Evolutionary conservation across 2,113 vertebrate genomes (phyloP).

Genomic region (Sorex araneus): DNA sequence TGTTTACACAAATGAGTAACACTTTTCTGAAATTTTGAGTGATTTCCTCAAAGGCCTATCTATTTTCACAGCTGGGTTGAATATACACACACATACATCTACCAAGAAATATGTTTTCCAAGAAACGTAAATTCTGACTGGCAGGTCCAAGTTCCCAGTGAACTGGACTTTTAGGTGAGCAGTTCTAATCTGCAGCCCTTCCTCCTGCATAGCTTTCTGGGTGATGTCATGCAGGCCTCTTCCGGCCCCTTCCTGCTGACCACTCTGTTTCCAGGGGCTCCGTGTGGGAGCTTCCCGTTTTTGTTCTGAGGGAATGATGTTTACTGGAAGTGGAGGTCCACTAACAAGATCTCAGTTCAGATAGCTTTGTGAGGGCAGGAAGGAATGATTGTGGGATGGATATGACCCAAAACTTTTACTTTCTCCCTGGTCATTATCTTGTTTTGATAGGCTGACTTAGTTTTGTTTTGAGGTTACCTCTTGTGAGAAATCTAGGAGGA

Average conservation of each 20-base stretch:
- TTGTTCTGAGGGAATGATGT: slow-evolving; percentile 82
- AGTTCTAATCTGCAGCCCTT: slow-evolving; percentile 25
- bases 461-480: slow-evolving; percentile 49
- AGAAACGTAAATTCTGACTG: slow-evolving; percentile 24
- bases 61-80: slow-evolving; percentile 78
- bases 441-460: slow-evolving; percentile 67
- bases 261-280: slow-evolving; percentile 73
- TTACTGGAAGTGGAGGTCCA: slow-evolving; percentile 81
- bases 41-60: neutral
- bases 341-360: slow-evolving; percentile 74
- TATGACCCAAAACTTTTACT: slow-evolving; percentile 71
- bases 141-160: neutral
- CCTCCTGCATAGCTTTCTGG: slow-evolving; percentile 60
- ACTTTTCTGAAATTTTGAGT: slow-evolving; percentile 42
- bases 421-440: slow-evolving; percentile 65
- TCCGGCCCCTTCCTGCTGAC: slow-evolving; percentile 77
- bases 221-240: slow-evolving; percentile 75
- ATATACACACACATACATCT: neutral
- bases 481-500: slow-evolving; percentile 47
- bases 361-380: slow-evolving; percentile 75
- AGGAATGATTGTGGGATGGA: slow-evolving; percentile 61
- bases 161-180: slow-evolving; percentile 9
- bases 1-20: slow-evolving; percentile 16
- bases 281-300: slow-evolving; percentile 74
- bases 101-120: slow-evolving; percentile 45